Evolutionary conservation across 2,888 invertebrate genomes (phyloP), one percentile per base, ranked within the genome.

Genomic region (Norana najaformis): DNA sequence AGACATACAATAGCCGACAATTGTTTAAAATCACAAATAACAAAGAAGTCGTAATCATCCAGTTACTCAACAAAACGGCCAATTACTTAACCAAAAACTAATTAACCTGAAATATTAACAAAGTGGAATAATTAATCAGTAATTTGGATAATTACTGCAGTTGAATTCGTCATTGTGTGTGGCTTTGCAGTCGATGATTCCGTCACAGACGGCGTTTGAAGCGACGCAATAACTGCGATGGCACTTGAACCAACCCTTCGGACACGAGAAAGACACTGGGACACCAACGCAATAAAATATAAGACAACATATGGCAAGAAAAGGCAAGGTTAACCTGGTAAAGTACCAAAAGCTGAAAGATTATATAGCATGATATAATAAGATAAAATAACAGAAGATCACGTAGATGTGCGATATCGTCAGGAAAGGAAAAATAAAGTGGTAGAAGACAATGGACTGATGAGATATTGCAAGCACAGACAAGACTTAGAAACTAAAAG

Each of bases 161-260:
- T 88, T 89, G 30, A 89, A 38, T 88, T 95, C 95, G 92, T 96
- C 95, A 85, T 94, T 94, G 94, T 95, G 95, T 0, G 95, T 94
- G 91, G 93, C 93, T 18, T 93, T 93, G 91, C 95, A 95, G 92
- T 96, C 95, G 6, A 94, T 93, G 18, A 92, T 91, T 1, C 93
- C 93, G 92, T 96, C 94, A 93, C 96, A 96, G 36, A 93, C 92
- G n/a, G 94, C 93, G 0, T 93, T 92, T 35, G 91, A 90, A 91
- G 95, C 93, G 35, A 95, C 93, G 91, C 95, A 96, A 89, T 95
- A 95, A 1, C 95, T 95, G 88, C 94, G 93, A 8, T 93, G 93
- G 91, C 96, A 96, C 93, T 95, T 95, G 92, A 95, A 95, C 92
- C 93, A 89, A 88, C 89, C 89, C 53, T 89, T n/a, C 90, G 89